phyloP scores from a whole-genome alignment of 2,888 invertebrate species.

The Tinea semifulvella region DNA sequence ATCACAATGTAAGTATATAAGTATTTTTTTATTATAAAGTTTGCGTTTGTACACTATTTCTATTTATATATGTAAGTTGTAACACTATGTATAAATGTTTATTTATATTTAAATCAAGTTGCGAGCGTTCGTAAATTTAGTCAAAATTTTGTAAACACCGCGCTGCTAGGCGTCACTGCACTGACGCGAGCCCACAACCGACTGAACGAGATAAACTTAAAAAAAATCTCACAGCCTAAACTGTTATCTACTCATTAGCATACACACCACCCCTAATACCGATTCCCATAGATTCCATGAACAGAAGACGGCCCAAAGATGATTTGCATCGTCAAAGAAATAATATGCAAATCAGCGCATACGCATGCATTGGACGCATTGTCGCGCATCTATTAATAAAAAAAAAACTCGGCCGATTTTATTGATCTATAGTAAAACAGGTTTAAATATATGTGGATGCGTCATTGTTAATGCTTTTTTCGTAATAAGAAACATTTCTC shows the following conservation, averaged over 20 bases:
- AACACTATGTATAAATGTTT: too few species aligned
- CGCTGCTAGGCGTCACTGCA: too few species aligned
- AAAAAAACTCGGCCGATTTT: constrained; percentile 38
- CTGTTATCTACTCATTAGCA: constrained; percentile 58
- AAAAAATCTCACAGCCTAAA: constrained; percentile 27
- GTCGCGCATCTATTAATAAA: constrained; percentile 49
- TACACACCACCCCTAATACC: constrained; percentile 35
- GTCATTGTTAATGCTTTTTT: constrained; percentile 44
- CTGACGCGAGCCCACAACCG: constrained; percentile 43
- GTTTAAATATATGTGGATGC: constrained; percentile 50
- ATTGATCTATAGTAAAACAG: constrained; percentile 64
- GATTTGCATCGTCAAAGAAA: constrained; percentile 58
- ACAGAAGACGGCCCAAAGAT: constrained; percentile 40
- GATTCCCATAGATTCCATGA: constrained; percentile 46
- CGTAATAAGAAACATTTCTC: constrained; percentile 20
- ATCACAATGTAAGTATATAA: too few species aligned
- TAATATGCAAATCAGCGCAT: constrained; percentile 49
- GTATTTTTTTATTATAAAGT: too few species aligned
- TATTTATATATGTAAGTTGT: too few species aligned
- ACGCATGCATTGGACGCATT: constrained; percentile 40
- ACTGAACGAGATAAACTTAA: constrained; percentile 41
- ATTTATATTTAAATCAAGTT: too few species aligned
- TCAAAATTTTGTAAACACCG: too few species aligned
- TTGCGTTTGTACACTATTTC: too few species aligned
- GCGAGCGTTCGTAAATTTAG: too few species aligned